Evolutionary conservation across 2,113 vertebrate species (phyloP), one percentile per base, ranked within the genome.

Genomic region (Vidua macroura): DNA sequence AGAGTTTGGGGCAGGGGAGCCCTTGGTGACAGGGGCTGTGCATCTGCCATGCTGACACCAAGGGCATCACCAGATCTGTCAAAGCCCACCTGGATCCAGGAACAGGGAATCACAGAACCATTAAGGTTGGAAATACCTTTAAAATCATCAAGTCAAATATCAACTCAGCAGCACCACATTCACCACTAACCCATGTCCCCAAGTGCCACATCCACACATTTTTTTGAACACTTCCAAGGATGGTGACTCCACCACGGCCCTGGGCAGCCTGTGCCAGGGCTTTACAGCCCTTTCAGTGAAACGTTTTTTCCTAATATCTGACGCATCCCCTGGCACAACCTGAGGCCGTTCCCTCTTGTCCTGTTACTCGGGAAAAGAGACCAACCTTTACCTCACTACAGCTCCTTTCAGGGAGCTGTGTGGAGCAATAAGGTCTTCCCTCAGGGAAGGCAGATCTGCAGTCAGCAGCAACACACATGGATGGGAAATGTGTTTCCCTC

Each of bases 21-120:
- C 64, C 53, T 59, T 44, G 67, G 67, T 75, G 77, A 30, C 59
- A 44, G 1, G 9, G 39, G 28, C 31, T 66, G 69, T 35, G 27
- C 59, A 5, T 15, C 59, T n/a, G 13, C 58, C n/a, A 15, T 17
- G 39, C 49, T 17, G 3, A 7, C 76, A 37, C 44, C 9, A 15
- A 19, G 28, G n/a, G 28, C 25, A 30, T 15, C 0, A 0, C 5
- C 6, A 44, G 31, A 35, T 39, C 78, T 67, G 60, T 27, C 8
- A 4, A 73, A 68, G 28, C 52, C 53, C 62, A 28, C 18, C 13
- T 0, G 2, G 55, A 44, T 19, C 13, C 0, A 2, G 27, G 49
- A 56, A 31, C 35, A 13, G 43, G 41, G 48, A 89, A 35, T 11
- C n/a, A 35, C 1, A 30, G 53, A 53, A 41, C 27, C 0, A 0